These are phyloP conservation scores for Micronycteris hirsuta DNA, from an alignment of 2,113 vertebrate genomes.

Conservation along the genomic window DNA sequence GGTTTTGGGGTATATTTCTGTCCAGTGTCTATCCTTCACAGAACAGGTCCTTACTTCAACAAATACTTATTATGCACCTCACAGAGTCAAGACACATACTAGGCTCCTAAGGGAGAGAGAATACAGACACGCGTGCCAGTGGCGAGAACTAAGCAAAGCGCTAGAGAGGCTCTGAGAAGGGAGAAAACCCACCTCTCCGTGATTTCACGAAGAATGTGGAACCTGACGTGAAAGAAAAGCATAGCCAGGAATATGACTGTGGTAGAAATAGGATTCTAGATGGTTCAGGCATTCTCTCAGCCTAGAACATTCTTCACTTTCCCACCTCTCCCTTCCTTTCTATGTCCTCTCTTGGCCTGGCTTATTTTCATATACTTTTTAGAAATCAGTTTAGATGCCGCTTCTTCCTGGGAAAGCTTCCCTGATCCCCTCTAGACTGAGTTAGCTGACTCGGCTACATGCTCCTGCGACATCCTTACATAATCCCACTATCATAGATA, in stretches of 20 bases:
- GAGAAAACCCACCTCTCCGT: not conserved
- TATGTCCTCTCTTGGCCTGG: not conserved
- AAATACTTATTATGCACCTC: not conserved
- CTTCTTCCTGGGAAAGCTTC: not conserved
- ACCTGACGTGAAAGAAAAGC: not conserved
- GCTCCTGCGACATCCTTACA: not conserved
- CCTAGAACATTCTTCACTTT: not conserved
- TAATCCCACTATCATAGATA: not conserved
- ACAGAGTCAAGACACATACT: not conserved
- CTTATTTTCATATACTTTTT: not conserved
- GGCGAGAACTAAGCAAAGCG: not conserved
- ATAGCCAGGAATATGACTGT: not conserved
- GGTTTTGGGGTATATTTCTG: not conserved
- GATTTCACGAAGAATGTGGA: not conserved
- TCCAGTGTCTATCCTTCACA: not conserved
- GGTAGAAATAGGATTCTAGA: not conserved
- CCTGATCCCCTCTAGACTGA: not conserved
- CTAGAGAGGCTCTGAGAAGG: not conserved
- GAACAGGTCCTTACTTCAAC: not conserved
- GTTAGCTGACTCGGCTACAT: not conserved
- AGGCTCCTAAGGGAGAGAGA: not conserved
- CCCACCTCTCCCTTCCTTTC: not conserved
- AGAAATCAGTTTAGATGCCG: not conserved
- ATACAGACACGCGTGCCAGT: not conserved
- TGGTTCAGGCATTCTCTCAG: not conserved